Percentiles rank a stretch among this genome's conserved stretches.
phyloP scores from a whole-genome alignment of 2,113 vertebrate genomes.

The Dendropsophus ebraccatus region DNA sequence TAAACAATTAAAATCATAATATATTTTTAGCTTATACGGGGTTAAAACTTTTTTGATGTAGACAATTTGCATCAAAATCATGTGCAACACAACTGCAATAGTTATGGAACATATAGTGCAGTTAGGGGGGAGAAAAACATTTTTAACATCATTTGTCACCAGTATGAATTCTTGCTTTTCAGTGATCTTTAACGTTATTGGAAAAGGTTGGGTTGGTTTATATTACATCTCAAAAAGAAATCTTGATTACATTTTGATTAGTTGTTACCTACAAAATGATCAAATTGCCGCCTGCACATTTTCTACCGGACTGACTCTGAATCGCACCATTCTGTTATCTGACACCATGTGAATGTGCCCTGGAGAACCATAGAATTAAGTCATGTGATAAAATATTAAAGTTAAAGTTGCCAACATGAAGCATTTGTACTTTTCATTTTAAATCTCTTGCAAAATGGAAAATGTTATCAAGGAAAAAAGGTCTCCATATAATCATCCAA shows the following conservation, averaged over 20 bases:
- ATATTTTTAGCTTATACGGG: too few species aligned
- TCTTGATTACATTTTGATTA: slow-evolving; percentile 42
- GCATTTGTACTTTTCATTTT: slow-evolving; percentile 35
- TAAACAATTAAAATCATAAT: too few species aligned
- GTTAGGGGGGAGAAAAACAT: too few species aligned
- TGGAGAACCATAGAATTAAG: slow-evolving; percentile 36
- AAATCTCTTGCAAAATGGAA: slow-evolving; percentile 41
- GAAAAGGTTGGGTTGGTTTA: slow-evolving; percentile 8
- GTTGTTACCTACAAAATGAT: slow-evolving; percentile 45
- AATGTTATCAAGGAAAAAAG: slow-evolving; percentile 43
- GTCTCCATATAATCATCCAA: not conserved
- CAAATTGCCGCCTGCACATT: slow-evolving; percentile 23
- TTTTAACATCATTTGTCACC: not conserved
- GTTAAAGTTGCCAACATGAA: slow-evolving; percentile 40
- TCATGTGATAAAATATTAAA: slow-evolving; percentile 37
- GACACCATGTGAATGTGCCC: slow-evolving; percentile 15
- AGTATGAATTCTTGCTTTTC: not conserved
- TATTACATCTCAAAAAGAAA: slow-evolving; percentile 32
- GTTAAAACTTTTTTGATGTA: not conserved
- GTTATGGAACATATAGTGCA: not conserved
- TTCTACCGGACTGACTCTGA: slow-evolving; percentile 16
- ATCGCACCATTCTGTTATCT: slow-evolving; percentile 21
- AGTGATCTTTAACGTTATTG: not conserved
- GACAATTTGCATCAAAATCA: not conserved
- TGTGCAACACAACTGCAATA: not conserved